Evolutionary conservation across 2,113 vertebrate genomes (phyloP), one percentile per base, ranked within the genome.

Genomic region (Oriolus oriolus): DNA sequence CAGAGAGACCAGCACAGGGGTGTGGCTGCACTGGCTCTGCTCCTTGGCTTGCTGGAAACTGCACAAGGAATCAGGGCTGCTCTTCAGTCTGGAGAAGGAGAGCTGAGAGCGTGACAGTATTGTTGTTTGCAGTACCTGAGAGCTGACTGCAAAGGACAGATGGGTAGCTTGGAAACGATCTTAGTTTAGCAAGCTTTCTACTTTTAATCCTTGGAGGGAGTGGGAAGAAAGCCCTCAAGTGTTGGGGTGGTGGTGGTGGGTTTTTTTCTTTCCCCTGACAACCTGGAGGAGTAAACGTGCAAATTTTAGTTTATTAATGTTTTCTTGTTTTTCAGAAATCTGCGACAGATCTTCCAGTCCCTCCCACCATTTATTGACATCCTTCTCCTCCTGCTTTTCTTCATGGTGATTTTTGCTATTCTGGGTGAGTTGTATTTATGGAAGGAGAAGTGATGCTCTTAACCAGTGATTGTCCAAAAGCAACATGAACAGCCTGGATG

Each of bases 341-440:
- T 99, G 91, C 98, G 99, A 57, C 99, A 99, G 98, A 99, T 99
- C 96, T 99, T 99, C 98, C 99, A 99, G 98, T 99, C 99, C 8
- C 98, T 99, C 75, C 99, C 99, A 8, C 99, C 99, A 27, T 99
- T 99, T 95, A 99, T 99, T 95, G 99, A 99, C 97, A 99, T 99
- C 91, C 99, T 99, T 39, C 97, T 99, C 16, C 98, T 99, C 47
- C 97, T 99, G 80, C 98, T 99, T 81, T 99, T 99, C 98, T 99
- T 99, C 98, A 99, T 99, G 99, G 98, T 99, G 95, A 99, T 99
- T 93, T 99, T 99, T 95, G 99, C 99, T 89, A 99, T 99, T 71
- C 95, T 99, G 2, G 99, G 99, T 99, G 97, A 98, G 98, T 85
- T 21, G 44, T 90, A 3, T 77, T 78, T 71, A 13, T 35, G 39